phyloP scores from a whole-genome alignment of 2,113 vertebrate genomes.

The Cnemophilus loriae region DNA sequence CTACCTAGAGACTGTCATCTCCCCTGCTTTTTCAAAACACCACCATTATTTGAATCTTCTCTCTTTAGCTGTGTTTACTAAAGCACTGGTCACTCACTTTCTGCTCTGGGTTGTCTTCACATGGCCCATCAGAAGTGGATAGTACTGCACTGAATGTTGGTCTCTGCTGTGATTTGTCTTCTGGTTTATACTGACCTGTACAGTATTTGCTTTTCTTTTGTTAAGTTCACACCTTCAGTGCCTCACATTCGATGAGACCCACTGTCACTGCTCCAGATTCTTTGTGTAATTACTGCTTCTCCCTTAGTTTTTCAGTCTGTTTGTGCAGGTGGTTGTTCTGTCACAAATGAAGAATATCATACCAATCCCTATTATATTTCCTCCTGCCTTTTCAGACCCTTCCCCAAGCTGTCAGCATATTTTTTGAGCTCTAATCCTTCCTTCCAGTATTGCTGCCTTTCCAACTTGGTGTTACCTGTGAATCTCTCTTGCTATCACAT shows the following conservation, averaged over 20 bases:
- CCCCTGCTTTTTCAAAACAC: not conserved
- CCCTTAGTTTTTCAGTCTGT: not conserved
- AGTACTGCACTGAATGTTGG: not conserved
- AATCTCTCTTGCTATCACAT: not conserved
- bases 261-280: not conserved
- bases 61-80: not conserved
- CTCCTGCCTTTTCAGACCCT: not conserved
- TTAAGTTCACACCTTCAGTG: not conserved
- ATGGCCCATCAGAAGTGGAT: not conserved
- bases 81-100: fast-evolving
- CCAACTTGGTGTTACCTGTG: not conserved
- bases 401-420: not conserved
- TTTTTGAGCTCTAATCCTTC: not conserved
- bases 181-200: fast-evolving
- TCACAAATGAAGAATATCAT: not conserved
- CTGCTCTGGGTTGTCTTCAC: not conserved
- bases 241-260: not conserved
- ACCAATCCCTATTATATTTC: not conserved
- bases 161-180: not conserved
- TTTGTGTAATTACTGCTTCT: not conserved
- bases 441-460: not conserved
- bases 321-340: not conserved
- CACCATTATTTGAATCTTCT: not conserved
- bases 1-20: not conserved
- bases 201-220: not conserved